Evolutionary conservation across 2,797 vertebrate genomes (phyloP).

Genomic region (Coilia nasus): DNA sequence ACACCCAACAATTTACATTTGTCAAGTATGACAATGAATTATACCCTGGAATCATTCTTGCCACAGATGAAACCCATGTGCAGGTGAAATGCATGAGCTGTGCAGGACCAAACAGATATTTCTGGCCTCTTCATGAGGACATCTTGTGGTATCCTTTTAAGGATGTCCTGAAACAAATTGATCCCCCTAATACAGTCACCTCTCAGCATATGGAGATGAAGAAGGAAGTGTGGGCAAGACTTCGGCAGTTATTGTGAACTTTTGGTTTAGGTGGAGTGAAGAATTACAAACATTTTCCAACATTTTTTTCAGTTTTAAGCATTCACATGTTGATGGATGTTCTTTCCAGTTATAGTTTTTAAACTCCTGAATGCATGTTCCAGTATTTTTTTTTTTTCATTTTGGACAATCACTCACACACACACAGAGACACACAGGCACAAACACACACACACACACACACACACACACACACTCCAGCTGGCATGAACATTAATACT

Average conservation of each 20-base stretch:
- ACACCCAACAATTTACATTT: slow-evolving; percentile 26
- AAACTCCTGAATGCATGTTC: not conserved
- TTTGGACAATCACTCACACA: too few relatives aligned
- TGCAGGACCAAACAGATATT: slow-evolving; percentile 8
- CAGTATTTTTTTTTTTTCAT: not conserved
- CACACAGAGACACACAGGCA: too few relatives aligned
- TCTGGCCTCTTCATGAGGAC: not conserved
- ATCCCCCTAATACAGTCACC: not conserved
- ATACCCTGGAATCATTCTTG: slow-evolving; percentile 32
- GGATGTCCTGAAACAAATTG: slow-evolving; percentile 11
- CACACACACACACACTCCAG: too few relatives aligned
- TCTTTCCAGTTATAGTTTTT: too few relatives aligned
- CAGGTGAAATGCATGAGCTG: slow-evolving; percentile 32
- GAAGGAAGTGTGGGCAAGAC: slow-evolving; percentile 19
- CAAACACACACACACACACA: too few relatives aligned
- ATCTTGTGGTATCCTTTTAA: slow-evolving; percentile 25
- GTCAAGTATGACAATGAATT: slow-evolving; percentile 28
- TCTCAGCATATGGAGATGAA: slow-evolving; percentile 20
- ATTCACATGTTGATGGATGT: too few relatives aligned
- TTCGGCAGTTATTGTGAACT: slow-evolving; percentile 2
- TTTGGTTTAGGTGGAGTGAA: not conserved
- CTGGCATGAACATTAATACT: too few relatives aligned
- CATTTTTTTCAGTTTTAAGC: too few relatives aligned
- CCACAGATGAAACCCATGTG: slow-evolving; percentile 23
- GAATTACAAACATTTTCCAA: too few relatives aligned